These are phyloP conservation scores for Sylvia borin DNA, from an alignment of 2,797 vertebrate species.

Conservation along the genomic window DNA sequence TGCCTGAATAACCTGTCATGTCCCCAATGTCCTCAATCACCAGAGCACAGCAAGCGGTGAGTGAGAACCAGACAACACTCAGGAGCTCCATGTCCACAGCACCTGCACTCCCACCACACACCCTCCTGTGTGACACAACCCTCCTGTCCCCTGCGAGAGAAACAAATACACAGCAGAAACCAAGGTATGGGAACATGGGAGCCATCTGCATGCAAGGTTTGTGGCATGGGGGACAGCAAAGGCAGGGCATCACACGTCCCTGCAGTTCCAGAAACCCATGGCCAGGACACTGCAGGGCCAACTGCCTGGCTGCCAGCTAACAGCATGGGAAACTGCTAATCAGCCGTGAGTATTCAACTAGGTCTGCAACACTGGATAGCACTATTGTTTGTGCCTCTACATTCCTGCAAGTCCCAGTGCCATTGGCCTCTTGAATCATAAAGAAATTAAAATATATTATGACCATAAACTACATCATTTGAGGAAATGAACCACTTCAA, in stretches of 20 bases:
- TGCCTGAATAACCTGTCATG: background rate
- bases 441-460: slow-evolving; percentile 93
- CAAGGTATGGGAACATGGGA: background rate
- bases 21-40: background rate
- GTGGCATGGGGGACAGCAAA: background rate
- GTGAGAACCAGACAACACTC: background rate
- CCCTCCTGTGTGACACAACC: background rate
- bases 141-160: background rate
- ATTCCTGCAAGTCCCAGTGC: background rate
- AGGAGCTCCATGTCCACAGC: background rate
- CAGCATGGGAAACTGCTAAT: background rate
- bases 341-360: background rate
- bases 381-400: background rate
- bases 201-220: background rate
- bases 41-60: background rate
- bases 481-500: slow-evolving; percentile 72
- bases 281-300: background rate
- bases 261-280: background rate
- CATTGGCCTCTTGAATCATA: slow-evolving; percentile 53
- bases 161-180: background rate
- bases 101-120: background rate
- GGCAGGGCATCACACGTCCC: background rate
- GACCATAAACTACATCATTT: slow-evolving; percentile 83
- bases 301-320: background rate
- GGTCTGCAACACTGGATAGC: background rate